Conservation (phyloP, 2,113 vertebrate species). For the Stercorarius parasiticus region DNA sequence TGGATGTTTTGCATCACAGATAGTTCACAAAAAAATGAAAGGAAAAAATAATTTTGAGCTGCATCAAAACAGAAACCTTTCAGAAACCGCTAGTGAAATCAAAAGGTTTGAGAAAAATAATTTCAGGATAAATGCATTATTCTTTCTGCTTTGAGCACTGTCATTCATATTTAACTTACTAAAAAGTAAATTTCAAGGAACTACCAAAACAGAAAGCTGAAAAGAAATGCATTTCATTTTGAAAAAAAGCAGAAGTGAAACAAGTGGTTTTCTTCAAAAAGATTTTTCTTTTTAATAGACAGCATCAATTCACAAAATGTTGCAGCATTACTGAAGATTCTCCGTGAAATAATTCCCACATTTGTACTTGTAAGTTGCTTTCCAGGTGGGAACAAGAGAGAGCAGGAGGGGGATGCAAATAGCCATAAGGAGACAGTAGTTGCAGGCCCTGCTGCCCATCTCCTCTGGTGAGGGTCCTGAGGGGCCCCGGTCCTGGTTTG, state of each 20-base stretch:
- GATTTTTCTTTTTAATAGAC: not conserved
- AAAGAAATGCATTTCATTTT: not conserved
- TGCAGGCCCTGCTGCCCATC: not conserved
- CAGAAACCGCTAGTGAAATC: not conserved
- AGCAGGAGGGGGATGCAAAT: not conserved
- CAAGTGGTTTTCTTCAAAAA: not conserved
- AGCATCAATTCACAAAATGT: not conserved
- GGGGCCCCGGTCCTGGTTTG: not conserved
- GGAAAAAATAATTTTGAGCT: not conserved
- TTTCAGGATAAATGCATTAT: not conserved
- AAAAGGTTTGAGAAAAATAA: not conserved
- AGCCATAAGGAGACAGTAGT: not conserved
- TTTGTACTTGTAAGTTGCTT: not conserved
- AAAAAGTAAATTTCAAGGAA: conserved; percentile 13
- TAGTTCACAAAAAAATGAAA: not conserved
- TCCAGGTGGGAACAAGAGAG: not conserved
- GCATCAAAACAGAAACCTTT: not conserved
- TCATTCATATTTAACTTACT: not conserved
- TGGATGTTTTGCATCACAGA: not conserved
- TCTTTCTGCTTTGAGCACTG: not conserved
- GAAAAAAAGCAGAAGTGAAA: not conserved
- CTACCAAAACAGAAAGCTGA: not conserved
- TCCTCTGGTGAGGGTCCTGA: not conserved
- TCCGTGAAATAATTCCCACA: not conserved
- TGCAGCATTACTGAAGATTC: fast-evolving